Evolutionary conservation across 2,113 vertebrate species (phyloP).

Genomic region (Salminus brasiliensis): DNA sequence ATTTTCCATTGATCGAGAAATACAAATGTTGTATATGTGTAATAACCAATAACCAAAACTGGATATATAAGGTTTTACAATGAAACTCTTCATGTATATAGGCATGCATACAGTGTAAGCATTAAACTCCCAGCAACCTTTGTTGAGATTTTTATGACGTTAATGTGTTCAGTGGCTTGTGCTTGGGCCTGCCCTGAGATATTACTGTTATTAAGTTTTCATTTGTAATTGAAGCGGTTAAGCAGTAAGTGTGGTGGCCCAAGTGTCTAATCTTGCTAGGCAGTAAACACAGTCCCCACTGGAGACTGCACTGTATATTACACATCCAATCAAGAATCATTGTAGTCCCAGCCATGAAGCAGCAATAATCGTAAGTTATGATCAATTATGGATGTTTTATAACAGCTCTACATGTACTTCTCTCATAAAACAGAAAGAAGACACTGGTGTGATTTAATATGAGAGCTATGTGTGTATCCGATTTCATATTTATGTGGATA

Average conservation of each 20-base stretch:
- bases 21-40: no score
- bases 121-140: constrained; percentile 29
- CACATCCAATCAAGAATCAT: constrained; percentile 18
- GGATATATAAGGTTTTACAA: no score
- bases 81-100: no score
- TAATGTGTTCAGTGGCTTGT: constrained; percentile 25
- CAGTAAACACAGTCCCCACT: constrained; percentile 34
- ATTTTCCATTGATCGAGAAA: no score
- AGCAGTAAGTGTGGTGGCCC: constrained; percentile 5
- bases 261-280: constrained; percentile 25
- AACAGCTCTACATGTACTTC: constrained; percentile 7
- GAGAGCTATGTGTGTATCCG: constrained; percentile 16
- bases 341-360: background rate
- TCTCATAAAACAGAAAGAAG: constrained; percentile 1
- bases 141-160: constrained; percentile 34
- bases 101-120: constrained; percentile 13
- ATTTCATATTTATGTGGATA: constrained; percentile 8
- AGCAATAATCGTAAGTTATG: constrained; percentile 27
- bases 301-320: constrained; percentile 21
- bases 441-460: constrained; percentile 1
- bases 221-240: constrained; percentile 45
- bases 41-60: no score
- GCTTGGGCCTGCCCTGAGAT: constrained; percentile 33
- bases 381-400: constrained; percentile 34
- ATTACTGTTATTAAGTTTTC: constrained; percentile 54